Evolutionary conservation across 23 tunicate species (phyloP), one percentile per base, ranked within the genome.

Genomic region (Aplidium turbinatum): DNA sequence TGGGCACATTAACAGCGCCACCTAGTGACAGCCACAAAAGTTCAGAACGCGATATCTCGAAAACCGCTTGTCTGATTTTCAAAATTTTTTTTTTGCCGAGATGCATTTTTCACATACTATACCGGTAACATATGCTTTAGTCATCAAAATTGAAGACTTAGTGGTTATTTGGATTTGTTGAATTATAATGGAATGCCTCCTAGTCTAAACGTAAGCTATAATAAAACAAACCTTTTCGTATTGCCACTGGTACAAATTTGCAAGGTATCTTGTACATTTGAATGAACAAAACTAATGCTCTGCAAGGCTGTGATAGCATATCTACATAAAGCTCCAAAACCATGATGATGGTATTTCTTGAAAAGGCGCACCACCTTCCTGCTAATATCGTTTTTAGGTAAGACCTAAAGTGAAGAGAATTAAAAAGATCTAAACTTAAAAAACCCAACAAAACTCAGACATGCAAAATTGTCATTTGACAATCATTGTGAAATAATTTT

Each of bases 171-270:
- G n/a, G n/a, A n/a, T n/a, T n/a, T n/a, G n/a, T n/a, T n/a, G n/a
- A n/a, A n/a, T n/a, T n/a, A n/a, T n/a, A n/a, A n/a, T n/a, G n/a
- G n/a, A n/a, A n/a, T n/a, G n/a, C n/a, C n/a, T n/a, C n/a, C n/a
- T n/a, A n/a, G n/a, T n/a, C n/a, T n/a, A n/a, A n/a, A n/a, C n/a
- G n/a, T n/a, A n/a, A n/a, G n/a, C n/a, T n/a, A n/a, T n/a, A n/a
- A n/a, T n/a, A n/a, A n/a, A n/a, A n/a, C n/a, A n/a, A n/a, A 87
- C 94, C 94, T 80, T 80, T 87, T 40, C 94, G 60, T 1, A 87
- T 35, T 4, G 94, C 94, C 20, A 87, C 77, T 3, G 38, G 56
- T 18, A 80, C 68, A 3, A 35, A n/a, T 32, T 80, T 35, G 42
- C 52, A 80, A 23, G 94, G 80, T 28, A 87, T 68, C 32, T 28